Evolutionary conservation across 2,888 invertebrate genomes (phyloP), one percentile per base, ranked within the genome.

Genomic region (Molorchus minor): DNA sequence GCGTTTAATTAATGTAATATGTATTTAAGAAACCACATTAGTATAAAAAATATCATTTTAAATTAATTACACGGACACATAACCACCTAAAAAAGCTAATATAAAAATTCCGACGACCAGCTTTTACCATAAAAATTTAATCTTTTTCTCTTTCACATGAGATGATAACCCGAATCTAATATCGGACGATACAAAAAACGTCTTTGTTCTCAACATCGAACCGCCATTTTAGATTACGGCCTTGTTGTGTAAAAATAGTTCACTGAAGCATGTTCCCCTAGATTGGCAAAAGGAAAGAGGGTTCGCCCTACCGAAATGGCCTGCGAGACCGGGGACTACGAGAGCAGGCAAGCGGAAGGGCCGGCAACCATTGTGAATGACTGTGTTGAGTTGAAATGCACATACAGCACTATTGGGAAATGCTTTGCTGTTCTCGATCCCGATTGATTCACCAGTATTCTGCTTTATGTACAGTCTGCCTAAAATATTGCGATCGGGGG

Each of bases 171-270:
- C 19, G 57, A 54, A 66, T 66, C 62, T 64, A 60, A 65, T 64
- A 65, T 57, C 56, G 60, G 62, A 30, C 49, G 69, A 55, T 64
- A 69, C 71, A 75, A 75, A 76, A 75, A 75, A 73, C 68, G 68
- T 69, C 73, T 76, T 76, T 75, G 75, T 75, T 74, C 73, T 47
- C 66, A 67, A 69, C 71, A 68, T 65, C 70, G 70, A 72, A 70
- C 75, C 77, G 78, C 79, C 79, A 79, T 79, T 79, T 79, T 79
- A 77, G 75, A 75, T 75, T 75, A 73, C 70, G 71, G 73, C 71
- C 75, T 75, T 73, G 76, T 75, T 75, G 76, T 77, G 77, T 80
- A 79, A 79, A 80, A 80, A 79, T 79, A 80, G 79, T 77, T 77
- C 79, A 78, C 73, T 75, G 71, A 78, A 78, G 79, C 78, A 77